Evolutionary conservation across 2,888 invertebrate species (phyloP), one percentile per base, ranked within the genome.

Genomic region (Athalia circularis): DNA sequence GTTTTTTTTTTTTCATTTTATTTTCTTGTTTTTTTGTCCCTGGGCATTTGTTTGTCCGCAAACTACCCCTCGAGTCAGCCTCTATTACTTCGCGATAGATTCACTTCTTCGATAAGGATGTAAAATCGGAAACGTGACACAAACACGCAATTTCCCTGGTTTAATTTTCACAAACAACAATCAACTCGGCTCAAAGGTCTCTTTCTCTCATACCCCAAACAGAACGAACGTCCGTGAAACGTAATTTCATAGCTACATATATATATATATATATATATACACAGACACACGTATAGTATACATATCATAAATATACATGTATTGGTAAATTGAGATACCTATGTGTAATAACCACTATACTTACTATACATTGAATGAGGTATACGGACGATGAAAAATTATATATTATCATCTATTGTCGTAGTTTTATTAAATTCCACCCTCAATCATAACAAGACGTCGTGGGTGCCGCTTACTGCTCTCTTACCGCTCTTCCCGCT

Each of bases 381-480:
- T 29, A 29, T 29, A 29, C 29, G 29, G 54, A 9, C 11, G 7
- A 62, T n/a, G 62, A 13, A 47, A 72, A 75, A 75, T 75, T 75
- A 75, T 75, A 75, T 75, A 75, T 62, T 52, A 75, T 62, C 75
- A 11, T 62, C 75, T 75, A 72, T 75, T 61, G 62, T 75, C 75
- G 62, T 75, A 62, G 62, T 75, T 75, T 75, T 62, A 75, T 75
- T 75, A 75, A 75, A 75, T 62, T 75, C 64, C 75, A 75, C 62
- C 75, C 75, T 75, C 50, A 64, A 64, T 75, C 75, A 75, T 75
- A 75, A 75, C 75, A 75, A 75, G 75, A 75, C 75, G 64, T 75
- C 75, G 29, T 62, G 48, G 75, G 62, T 75, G 75, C 75, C 75
- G 75, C 75, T 75, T 59, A 64, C 75, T 75, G 75, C 75, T 59